Conservation (phyloP, 2,113 vertebrate species). For the Alectura lathami region DNA sequence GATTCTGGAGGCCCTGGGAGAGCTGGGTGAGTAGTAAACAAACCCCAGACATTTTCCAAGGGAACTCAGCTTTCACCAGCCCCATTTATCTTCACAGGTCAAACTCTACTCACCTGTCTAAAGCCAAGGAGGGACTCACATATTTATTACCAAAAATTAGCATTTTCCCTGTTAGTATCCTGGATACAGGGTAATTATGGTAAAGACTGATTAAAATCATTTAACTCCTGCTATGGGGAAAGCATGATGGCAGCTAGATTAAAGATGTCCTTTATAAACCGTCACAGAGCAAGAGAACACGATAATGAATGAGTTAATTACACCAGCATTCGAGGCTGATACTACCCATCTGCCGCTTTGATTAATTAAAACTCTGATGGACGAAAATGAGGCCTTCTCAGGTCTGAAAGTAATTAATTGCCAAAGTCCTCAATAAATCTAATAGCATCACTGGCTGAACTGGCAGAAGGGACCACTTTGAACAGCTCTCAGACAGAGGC, state of each 20-base stretch:
- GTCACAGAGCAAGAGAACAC: not conserved
- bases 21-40: not conserved
- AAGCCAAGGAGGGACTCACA: not conserved
- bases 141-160: slow-evolving; percentile 4
- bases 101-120: not conserved
- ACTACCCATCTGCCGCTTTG: slow-evolving; percentile 75
- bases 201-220: slow-evolving; percentile 36
- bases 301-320: slow-evolving; percentile 82
- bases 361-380: slow-evolving; percentile 76
- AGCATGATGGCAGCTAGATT: slow-evolving; percentile 32
- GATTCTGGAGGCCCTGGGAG: not conserved
- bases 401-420: slow-evolving; percentile 68
- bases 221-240: slow-evolving; percentile 32
- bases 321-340: slow-evolving; percentile 43
- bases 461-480: not conserved
- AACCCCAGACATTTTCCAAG: not conserved
- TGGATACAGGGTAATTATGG: not conserved
- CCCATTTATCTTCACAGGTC: not conserved
- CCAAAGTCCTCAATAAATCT: slow-evolving; percentile 53
- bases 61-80: not conserved
- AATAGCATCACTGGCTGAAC: not conserved
- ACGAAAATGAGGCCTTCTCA: slow-evolving; percentile 52
- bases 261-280: slow-evolving; percentile 49
- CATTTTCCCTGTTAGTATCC: not conserved
- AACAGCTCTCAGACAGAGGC: not conserved